These are phyloP conservation scores for Heterodera carotae DNA, from an alignment of 1,140 invertebrate genomes.

Conservation along the genomic window DNA sequence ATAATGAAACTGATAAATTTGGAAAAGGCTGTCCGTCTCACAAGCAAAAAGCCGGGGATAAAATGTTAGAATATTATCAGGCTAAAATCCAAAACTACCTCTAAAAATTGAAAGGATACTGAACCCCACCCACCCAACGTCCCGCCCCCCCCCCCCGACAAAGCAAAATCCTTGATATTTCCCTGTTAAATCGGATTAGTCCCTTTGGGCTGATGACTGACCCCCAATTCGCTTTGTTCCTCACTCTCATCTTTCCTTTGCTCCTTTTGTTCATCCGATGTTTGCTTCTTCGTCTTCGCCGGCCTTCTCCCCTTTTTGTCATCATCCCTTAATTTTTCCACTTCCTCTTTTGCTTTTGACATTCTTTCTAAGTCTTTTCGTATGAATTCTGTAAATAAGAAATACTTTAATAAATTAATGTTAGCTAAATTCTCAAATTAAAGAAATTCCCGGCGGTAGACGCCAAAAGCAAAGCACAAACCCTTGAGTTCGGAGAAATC, in stretches of 20 bases:
- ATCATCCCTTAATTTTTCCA: not conserved
- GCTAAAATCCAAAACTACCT: no score
- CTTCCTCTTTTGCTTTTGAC: constrained; percentile 8
- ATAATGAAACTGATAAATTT: not conserved
- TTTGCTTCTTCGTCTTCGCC: not conserved
- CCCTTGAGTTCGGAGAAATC: not conserved
- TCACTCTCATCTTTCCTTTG: not conserved
- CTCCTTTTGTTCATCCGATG: not conserved
- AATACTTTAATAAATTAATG: not conserved
- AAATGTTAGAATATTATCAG: no score
- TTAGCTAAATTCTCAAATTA: not conserved
- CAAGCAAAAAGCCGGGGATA: no score
- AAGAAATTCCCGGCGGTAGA: no score
- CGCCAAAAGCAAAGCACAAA: not conserved
- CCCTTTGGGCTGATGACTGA: no score
- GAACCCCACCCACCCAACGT: not conserved
- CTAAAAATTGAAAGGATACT: no score
- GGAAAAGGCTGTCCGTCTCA: not conserved
- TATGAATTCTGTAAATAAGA: not conserved
- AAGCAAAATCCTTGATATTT: not conserved
- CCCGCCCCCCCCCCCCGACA: not conserved
- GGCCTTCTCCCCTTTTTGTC: not conserved
- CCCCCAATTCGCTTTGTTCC: not conserved
- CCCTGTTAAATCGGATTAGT: no score
- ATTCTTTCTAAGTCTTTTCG: no score